These are phyloP conservation scores for Aethina tumida DNA, from an alignment of 1,140 invertebrate genomes.

Conservation along the genomic window DNA sequence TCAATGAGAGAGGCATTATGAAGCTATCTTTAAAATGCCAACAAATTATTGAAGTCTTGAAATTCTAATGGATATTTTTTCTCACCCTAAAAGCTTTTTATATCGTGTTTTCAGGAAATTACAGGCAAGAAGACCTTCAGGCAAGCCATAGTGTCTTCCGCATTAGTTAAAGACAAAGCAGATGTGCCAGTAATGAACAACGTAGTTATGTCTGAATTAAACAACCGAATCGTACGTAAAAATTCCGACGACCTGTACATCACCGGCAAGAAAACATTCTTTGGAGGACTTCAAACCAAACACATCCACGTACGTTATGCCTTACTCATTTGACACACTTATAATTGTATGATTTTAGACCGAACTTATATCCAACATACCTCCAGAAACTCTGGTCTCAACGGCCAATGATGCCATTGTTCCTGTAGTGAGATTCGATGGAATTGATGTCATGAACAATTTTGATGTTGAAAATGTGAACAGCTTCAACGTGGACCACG, in stretches of 20 bases:
- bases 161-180: constrained; percentile 17
- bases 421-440: constrained; percentile 23
- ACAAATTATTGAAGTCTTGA: too few species aligned
- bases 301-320: constrained; percentile 17
- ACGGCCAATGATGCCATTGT: constrained; percentile 15
- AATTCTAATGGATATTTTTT: too few species aligned
- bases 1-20: too few species aligned
- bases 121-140: constrained; percentile 14
- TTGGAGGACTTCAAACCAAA: constrained; percentile 23
- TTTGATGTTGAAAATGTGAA: constrained; percentile 23
- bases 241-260: constrained; percentile 16
- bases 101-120: constrained; percentile 17
- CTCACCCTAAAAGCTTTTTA: too few species aligned
- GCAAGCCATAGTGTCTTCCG: constrained; percentile 6
- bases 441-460: constrained; percentile 17
- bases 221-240: constrained; percentile 20
- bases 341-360: constrained; percentile 16
- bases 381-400: constrained; percentile 23
- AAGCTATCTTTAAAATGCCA: too few species aligned
- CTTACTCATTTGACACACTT: not conserved
- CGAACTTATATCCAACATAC: constrained; percentile 16
- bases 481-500: constrained; percentile 21
- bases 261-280: constrained; percentile 28
- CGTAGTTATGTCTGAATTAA: constrained; percentile 17
- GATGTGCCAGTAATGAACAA: constrained; percentile 22